Percentiles rank a stretch among this genome's conserved stretches.
These are phyloP conservation scores for Naja naja DNA, from an alignment of 2,113 vertebrate species.

Conservation along the genomic window DNA sequence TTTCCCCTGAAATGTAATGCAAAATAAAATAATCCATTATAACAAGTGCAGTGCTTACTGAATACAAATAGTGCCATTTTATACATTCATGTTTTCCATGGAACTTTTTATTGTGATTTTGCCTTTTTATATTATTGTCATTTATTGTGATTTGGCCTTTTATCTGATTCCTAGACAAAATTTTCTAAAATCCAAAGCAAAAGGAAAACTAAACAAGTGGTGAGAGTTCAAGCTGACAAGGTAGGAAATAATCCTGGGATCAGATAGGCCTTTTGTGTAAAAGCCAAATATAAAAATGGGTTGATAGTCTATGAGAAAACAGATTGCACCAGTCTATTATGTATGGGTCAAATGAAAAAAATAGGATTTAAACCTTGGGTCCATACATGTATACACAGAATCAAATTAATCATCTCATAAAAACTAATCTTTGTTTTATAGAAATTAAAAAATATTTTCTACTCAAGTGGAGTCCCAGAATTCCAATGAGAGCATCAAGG, in stretches of 20 bases:
- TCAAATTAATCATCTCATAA: not conserved
- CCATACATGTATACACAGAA: not conserved
- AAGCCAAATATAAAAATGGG: not conserved
- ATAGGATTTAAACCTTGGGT: not conserved
- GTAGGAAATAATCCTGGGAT: not conserved
- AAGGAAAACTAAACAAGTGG: not conserved
- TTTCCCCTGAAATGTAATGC: not conserved
- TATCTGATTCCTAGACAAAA: not conserved
- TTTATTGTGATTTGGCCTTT: not conserved
- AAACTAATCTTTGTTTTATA: not conserved
- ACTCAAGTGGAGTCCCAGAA: not conserved
- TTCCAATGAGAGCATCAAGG: not conserved
- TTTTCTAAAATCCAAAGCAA: not conserved
- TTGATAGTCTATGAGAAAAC: not conserved
- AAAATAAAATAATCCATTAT: not conserved
- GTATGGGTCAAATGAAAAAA: not conserved
- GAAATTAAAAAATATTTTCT: not conserved
- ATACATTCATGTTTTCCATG: not conserved
- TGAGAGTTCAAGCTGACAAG: not conserved
- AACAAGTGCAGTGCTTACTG: not conserved
- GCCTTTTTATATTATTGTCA: not conserved
- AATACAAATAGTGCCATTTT: not conserved
- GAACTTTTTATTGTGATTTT: not conserved
- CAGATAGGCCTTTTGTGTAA: not conserved
- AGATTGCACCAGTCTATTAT: not conserved